Evolutionary conservation across 2,113 vertebrate genomes (phyloP), one percentile per base, ranked within the genome.

Genomic region (Corythornis cristatus): DNA sequence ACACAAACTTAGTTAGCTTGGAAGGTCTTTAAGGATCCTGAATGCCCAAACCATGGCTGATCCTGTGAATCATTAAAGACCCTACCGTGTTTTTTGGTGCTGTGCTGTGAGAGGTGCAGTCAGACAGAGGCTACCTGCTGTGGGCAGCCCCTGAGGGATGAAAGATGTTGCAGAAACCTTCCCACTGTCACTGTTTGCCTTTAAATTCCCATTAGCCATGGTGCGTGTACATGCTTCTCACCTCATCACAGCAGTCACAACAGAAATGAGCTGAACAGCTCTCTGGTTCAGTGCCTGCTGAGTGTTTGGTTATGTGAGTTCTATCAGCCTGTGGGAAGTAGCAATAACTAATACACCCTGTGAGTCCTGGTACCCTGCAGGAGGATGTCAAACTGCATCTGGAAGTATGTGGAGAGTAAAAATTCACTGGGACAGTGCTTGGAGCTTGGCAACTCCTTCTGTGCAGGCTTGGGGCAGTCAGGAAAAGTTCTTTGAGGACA

Each of bases 301-400:
- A 97, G 22, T 46, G 6, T 79, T 93, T 92, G 77, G 80, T 90
- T 93, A 81, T 21, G 28, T 73, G 91, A 95, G 8, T 75, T 77
- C 48, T 37, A 0, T 26, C 35, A 62, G 46, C 23, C 35, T 1
- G 0, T 54, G 37, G 51, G 43, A 83, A n/a, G 42, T 26, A 57
- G 26, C 61, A 68, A 6, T 88, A 74, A 51, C 15, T 48, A 64
- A 25, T 33, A 13, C 2, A 60, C 8, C 9, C 8, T 43, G 56
- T 5, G 3, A 77, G 43, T 48, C 14, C 60, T 83, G n/a, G 15
- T 22, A 81, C 51, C 23, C 46, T 78, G n/a, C 40, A 67, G 61
- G 48, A 83, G 26, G 17, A 31, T 4, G 2, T 17, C 37, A 28
- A 76, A 51, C 23, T 85, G 15, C 1, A 2, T 57, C 28, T 72